phyloP scores from a whole-genome alignment of 2,113 vertebrate species.

The Oriolus oriolus region DNA sequence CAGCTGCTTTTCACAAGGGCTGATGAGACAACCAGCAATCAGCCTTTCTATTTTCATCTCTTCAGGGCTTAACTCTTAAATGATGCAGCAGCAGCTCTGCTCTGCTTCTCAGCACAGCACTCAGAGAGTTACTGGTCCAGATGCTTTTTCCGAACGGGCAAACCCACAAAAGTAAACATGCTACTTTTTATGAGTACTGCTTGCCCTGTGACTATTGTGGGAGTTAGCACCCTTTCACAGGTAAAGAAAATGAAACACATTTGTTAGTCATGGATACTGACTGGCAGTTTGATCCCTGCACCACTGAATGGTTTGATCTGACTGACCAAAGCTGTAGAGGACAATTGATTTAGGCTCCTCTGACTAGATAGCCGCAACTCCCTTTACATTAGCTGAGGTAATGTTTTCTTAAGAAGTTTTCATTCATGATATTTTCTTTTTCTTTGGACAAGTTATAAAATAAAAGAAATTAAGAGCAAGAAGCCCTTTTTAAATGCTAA shows the following conservation, averaged over 20 bases:
- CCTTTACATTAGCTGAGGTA: neutral
- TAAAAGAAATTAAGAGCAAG: neutral
- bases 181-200: neutral
- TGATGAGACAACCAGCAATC: conserved; percentile 59
- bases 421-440: neutral
- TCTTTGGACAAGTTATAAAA: neutral
- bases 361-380: neutral
- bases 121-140: neutral
- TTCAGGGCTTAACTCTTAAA: conserved; percentile 18
- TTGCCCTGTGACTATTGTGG: neutral
- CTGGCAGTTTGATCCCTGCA: neutral
- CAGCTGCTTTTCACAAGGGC: conserved; percentile 49
- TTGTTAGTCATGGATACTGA: neutral
- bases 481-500: neutral
- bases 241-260: neutral
- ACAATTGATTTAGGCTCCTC: neutral
- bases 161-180: neutral
- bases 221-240: neutral
- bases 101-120: neutral
- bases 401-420: neutral
- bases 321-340: neutral
- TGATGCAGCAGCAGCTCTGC: neutral
- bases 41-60: conserved; percentile 57
- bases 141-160: neutral
- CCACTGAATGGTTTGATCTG: neutral